A percentile compares a stretch with the other conserved stretches of the same genome.
These are phyloP conservation scores for Agonopterix subpropinquella DNA, from an alignment of 2,888 invertebrate genomes.

Conservation along the genomic window DNA sequence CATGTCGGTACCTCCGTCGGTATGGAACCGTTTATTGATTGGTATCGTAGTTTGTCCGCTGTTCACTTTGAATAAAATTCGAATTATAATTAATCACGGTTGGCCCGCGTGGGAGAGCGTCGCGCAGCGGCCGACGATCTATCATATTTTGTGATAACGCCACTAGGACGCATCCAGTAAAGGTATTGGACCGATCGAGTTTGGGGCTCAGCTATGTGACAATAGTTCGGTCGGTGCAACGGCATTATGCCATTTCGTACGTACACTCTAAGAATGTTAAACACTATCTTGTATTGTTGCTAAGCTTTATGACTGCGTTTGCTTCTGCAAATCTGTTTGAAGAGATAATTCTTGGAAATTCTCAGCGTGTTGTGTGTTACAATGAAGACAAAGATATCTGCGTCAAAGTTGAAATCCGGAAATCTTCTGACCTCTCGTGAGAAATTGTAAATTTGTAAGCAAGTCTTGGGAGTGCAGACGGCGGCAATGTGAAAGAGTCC, in stretches of 20 bases:
- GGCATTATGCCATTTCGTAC: slow-evolving; percentile 38
- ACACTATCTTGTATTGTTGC: too few relatives aligned
- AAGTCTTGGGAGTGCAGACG: slow-evolving; percentile 8
- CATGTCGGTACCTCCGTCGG: slow-evolving; percentile 66
- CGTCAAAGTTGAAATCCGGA: slow-evolving; percentile 1
- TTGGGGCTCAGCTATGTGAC: slow-evolving; percentile 51
- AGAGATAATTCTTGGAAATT: too few relatives aligned
- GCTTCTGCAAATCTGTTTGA: too few relatives aligned
- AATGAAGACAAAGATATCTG: neutral
- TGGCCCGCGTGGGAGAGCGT: slow-evolving; percentile 70
- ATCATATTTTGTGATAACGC: slow-evolving; percentile 76
- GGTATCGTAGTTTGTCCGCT: slow-evolving; percentile 73
- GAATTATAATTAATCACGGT: slow-evolving; percentile 75
- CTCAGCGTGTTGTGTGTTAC: too few relatives aligned
- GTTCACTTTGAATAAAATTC: slow-evolving; percentile 76
- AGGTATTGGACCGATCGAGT: slow-evolving; percentile 60
- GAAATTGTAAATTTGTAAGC: neutral
- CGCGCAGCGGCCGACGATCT: slow-evolving; percentile 65
- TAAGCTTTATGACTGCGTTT: too few relatives aligned
- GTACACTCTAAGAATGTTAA: too few relatives aligned
- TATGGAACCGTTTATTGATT: slow-evolving; percentile 76
- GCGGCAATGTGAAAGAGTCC: slow-evolving; percentile 25
- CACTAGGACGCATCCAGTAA: slow-evolving; percentile 65
- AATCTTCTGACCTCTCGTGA: neutral
- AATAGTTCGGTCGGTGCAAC: slow-evolving; percentile 36